A percentile compares a stretch with the other conserved stretches of the same genome.
Evolutionary conservation across 2,888 invertebrate species (phyloP).

Genomic region (Ormyrus nitidulus): DNA sequence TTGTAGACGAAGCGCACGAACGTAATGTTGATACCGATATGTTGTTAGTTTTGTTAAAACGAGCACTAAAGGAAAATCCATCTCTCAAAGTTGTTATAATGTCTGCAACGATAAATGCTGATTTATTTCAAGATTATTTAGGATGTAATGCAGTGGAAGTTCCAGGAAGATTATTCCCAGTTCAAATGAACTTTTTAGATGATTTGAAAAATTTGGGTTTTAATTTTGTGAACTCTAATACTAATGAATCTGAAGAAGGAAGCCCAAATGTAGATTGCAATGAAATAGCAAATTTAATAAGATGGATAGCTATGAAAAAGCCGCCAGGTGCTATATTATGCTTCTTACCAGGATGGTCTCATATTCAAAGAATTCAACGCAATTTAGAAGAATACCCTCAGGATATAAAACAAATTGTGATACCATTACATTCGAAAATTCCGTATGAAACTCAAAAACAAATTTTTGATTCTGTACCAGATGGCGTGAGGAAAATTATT

Average conservation of each 20-base stretch:
- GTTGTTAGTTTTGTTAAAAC: constrained; percentile 79
- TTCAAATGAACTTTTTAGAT: constrained; percentile 79
- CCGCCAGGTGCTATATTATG: constrained; percentile 83
- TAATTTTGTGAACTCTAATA: not conserved
- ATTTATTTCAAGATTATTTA: constrained; percentile 79
- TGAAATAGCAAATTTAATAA: constrained; percentile 77
- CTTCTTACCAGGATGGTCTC: constrained; percentile 87
- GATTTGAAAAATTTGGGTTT: constrained; percentile 70
- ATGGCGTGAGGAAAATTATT: constrained; percentile 81
- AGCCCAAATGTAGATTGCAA: constrained; percentile 76
- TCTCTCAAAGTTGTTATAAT: constrained; percentile 81
- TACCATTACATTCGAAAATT: constrained; percentile 80
- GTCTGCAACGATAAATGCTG: constrained; percentile 84
- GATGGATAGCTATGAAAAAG: constrained; percentile 78
- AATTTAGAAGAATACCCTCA: constrained; percentile 72
- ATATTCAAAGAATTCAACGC: constrained; percentile 79
- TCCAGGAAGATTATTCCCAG: constrained; percentile 80
- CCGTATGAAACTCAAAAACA: constrained; percentile 65
- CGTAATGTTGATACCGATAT: constrained; percentile 83
- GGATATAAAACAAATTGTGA: constrained; percentile 67
- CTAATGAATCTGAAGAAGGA: constrained; percentile 54
- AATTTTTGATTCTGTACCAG: constrained; percentile 71
- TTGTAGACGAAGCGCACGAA: constrained; percentile 87
- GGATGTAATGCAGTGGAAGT: constrained; percentile 77
- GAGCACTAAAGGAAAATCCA: constrained; percentile 77